These are phyloP conservation scores for Corythaixoides concolor DNA, from an alignment of 2,113 vertebrate species.

Conservation along the genomic window DNA sequence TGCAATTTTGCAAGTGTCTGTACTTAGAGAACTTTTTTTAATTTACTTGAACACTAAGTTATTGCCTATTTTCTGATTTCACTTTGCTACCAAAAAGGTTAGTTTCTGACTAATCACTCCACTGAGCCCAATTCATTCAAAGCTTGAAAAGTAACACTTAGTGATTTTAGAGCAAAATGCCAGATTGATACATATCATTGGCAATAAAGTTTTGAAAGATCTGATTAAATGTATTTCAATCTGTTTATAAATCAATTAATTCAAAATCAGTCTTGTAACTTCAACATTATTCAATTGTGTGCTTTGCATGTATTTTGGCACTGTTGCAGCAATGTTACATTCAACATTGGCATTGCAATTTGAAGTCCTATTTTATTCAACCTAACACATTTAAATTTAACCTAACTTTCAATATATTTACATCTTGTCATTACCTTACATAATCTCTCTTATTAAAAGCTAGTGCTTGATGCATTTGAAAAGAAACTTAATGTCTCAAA, in stretches of 20 bases:
- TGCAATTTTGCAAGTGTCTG: slow-evolving; percentile 68
- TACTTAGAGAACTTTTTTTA: slow-evolving; percentile 63
- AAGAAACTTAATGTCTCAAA: background rate
- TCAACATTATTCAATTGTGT: slow-evolving; percentile 22
- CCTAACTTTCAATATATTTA: background rate
- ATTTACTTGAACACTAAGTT: slow-evolving; percentile 65
- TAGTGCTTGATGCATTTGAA: background rate
- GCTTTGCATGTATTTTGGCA: background rate
- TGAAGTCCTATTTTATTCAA: background rate
- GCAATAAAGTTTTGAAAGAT: slow-evolving; percentile 4
- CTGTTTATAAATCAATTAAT: slow-evolving; percentile 64
- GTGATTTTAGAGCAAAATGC: slow-evolving; percentile 59
- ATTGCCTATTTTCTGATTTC: slow-evolving; percentile 65
- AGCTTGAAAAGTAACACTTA: slow-evolving; percentile 56
- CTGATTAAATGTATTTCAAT: slow-evolving; percentile 26
- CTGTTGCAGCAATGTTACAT: background rate
- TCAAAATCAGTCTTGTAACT: slow-evolving; percentile 40
- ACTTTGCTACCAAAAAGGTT: slow-evolving; percentile 70
- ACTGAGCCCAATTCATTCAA: slow-evolving; percentile 58
- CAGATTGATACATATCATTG: slow-evolving; percentile 34
- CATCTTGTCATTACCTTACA: background rate
- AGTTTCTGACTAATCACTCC: slow-evolving; percentile 66
- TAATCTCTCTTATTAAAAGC: background rate
- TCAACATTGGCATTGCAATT: background rate
- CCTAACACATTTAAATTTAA: background rate